Evolutionary conservation across 2,888 invertebrate species (phyloP).

Genomic region (Latheticus oryzae): DNA sequence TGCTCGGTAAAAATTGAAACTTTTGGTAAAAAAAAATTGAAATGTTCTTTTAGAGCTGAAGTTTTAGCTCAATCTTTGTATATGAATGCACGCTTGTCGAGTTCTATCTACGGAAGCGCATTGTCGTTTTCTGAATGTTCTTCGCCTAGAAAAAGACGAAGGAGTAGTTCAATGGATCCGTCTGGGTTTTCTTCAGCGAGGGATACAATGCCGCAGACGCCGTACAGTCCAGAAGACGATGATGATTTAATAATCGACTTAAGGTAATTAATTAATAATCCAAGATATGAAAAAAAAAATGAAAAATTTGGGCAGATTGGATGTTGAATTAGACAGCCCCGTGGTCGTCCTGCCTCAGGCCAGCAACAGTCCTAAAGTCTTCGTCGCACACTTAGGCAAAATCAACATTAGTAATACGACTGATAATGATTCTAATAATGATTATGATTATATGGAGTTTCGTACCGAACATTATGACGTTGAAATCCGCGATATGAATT

Average conservation of each 20-base stretch:
- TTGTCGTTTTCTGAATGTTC: constrained; percentile 61
- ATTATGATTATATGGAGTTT: constrained; percentile 50
- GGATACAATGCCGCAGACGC: constrained; percentile 63
- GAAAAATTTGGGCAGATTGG: constrained; percentile 71
- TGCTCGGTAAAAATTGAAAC: constrained; percentile 66
- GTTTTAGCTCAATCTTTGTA: constrained; percentile 71
- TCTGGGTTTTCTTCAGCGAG: constrained; percentile 61
- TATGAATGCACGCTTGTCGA: constrained; percentile 69
- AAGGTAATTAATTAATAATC: constrained; percentile 53
- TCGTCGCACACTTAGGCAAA: constrained; percentile 92
- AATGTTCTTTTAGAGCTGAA: constrained; percentile 65
- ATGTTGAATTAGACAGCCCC: constrained; percentile 89
- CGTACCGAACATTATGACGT: constrained; percentile 70
- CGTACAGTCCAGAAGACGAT: constrained; percentile 62
- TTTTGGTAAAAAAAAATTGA: no score
- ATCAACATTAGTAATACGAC: constrained; percentile 72
- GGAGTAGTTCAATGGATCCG: constrained; percentile 58
- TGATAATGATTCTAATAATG: constrained; percentile 45
- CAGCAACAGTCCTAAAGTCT: constrained; percentile 81
- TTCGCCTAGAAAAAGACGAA: constrained; percentile 67
- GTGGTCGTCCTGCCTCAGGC: constrained; percentile 88
- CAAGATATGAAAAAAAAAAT: no score
- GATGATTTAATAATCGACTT: constrained; percentile 58
- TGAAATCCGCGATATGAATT: constrained; percentile 87
- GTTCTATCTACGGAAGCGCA: constrained; percentile 62